phyloP scores from a whole-genome alignment of 2,797 vertebrate species.

The Margarornis squamiger region DNA sequence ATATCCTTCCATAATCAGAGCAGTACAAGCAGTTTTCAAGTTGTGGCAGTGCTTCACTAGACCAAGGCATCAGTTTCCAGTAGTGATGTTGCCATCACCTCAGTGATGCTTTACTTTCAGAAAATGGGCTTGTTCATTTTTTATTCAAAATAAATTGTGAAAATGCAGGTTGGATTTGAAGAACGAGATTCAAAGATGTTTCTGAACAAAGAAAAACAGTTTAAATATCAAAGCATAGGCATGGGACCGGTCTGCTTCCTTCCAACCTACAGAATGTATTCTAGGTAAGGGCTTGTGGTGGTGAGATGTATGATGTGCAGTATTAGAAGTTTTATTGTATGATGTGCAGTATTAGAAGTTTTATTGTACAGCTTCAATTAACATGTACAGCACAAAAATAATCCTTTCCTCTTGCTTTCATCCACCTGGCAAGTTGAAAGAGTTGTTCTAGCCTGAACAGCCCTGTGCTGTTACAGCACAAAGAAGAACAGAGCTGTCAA shows the following conservation, averaged over 20 bases:
- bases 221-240: background rate
- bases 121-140: background rate
- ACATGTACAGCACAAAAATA: background rate
- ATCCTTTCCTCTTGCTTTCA: background rate
- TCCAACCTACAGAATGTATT: background rate
- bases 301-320: background rate
- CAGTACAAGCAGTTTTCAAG: background rate
- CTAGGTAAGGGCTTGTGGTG: background rate
- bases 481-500: background rate
- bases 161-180: background rate
- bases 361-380: background rate
- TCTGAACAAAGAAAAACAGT: background rate
- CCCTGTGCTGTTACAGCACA: background rate
- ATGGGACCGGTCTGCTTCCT: background rate
- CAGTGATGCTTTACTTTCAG: background rate
- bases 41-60: background rate
- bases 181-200: background rate
- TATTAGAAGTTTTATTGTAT: background rate
- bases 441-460: background rate
- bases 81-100: background rate
- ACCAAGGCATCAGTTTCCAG: background rate
- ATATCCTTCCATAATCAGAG: background rate
- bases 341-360: background rate
- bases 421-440: background rate
- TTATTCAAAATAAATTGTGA: background rate